Evolutionary conservation across 2,888 invertebrate genomes (phyloP).

Genomic region (Hyposoter didymator): DNA sequence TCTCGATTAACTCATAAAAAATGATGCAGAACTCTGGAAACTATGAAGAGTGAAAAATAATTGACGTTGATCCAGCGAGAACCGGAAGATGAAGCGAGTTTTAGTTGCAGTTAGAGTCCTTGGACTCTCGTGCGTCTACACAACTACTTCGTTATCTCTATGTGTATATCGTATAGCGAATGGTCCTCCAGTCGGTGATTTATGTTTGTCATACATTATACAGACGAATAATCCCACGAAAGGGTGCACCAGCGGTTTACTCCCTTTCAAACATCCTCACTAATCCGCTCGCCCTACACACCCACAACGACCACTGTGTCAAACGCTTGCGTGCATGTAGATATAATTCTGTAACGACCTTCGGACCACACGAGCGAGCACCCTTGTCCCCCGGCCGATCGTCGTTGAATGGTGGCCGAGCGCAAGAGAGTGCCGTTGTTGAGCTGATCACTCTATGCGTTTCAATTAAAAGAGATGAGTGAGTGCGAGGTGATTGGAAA

Average conservation of each 20-base stretch:
- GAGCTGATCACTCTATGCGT: slow-evolving; percentile 82
- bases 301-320: slow-evolving; percentile 26
- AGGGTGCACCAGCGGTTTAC: slow-evolving; percentile 77
- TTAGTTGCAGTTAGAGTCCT: neutral
- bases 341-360: slow-evolving; percentile 55
- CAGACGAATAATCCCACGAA: slow-evolving; percentile 83
- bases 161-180: neutral
- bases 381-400: slow-evolving; percentile 33
- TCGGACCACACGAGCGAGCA: slow-evolving; percentile 41
- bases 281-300: slow-evolving; percentile 28
- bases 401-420: slow-evolving; percentile 29
- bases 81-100: neutral
- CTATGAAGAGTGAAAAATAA: neutral
- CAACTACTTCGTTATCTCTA: neutral
- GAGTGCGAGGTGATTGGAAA: slow-evolving; percentile 36
- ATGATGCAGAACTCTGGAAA: neutral
- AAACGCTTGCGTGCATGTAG: slow-evolving; percentile 33
- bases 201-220: slow-evolving; percentile 80
- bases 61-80: neutral
- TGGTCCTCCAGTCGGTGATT: slow-evolving; percentile 67
- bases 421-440: slow-evolving; percentile 50
- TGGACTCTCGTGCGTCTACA: neutral
- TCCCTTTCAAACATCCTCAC: slow-evolving; percentile 61
- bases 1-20: neutral
- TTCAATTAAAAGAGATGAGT: slow-evolving; percentile 79